Conservation (phyloP, 2,888 invertebrate species). For the Crematogaster levior region DNA sequence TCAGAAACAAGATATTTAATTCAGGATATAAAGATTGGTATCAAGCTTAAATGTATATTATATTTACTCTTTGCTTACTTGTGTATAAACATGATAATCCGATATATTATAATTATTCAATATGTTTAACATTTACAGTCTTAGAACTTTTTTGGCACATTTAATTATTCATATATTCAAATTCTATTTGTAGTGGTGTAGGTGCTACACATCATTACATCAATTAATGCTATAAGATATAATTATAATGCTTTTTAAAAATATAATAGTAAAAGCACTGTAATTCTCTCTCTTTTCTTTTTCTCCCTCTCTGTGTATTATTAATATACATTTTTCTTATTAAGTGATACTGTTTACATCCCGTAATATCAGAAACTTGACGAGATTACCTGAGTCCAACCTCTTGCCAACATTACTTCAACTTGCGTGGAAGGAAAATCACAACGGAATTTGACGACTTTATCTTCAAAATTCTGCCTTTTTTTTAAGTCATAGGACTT, state of each 20-base stretch:
- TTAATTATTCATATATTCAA: background rate
- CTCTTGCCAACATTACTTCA: conserved; percentile 79
- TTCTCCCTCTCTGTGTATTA: background rate
- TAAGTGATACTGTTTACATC: background rate
- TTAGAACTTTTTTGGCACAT: background rate
- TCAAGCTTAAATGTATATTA: background rate
- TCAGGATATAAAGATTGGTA: background rate
- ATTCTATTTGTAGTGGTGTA: background rate
- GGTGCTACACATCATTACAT: background rate
- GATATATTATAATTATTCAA: background rate
- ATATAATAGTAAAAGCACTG: background rate
- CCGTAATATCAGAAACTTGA: background rate
- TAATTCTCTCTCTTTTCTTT: background rate
- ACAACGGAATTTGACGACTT: conserved; percentile 78
- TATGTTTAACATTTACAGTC: background rate
- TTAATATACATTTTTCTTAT: conserved; percentile 3
- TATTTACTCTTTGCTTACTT: background rate
- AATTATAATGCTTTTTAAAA: background rate
- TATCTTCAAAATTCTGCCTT: conserved; percentile 56
- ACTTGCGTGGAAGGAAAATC: conserved; percentile 78
- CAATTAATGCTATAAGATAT: background rate
- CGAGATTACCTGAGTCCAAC: conserved; percentile 79
- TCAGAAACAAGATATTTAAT: background rate
- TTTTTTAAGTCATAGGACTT: conserved; percentile 35
- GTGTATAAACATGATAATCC: background rate